phyloP scores from a whole-genome alignment of 2,797 vertebrate species.

The Eulemur coronatus region DNA sequence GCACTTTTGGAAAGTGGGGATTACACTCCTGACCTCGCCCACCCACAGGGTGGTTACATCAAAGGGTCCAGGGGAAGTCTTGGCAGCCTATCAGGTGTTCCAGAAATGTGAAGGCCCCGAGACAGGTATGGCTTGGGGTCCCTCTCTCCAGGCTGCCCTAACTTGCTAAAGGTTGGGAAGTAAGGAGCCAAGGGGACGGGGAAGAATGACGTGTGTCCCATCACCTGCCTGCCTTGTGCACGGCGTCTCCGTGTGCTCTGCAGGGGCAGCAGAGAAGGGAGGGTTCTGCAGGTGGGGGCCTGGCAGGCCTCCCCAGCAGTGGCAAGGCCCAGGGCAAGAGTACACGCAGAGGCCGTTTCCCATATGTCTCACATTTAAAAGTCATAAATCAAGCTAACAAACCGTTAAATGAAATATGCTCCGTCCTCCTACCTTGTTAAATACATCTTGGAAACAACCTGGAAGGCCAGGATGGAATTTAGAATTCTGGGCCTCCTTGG shows the following conservation, averaged over 20 bases:
- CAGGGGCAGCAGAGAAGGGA: background rate
- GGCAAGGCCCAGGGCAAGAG: slow-evolving; percentile 54
- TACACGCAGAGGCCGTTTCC: slow-evolving; percentile 15
- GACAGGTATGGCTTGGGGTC: too few species aligned
- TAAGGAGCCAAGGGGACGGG: background rate
- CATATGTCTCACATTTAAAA: slow-evolving; percentile 75
- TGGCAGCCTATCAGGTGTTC: background rate
- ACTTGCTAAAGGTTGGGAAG: background rate
- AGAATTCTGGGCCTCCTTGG: background rate
- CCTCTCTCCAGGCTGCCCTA: background rate
- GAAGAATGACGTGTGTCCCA: too few species aligned
- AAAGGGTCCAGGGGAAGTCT: background rate
- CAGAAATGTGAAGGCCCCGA: accelerated
- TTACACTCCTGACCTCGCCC: background rate
- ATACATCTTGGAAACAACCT: slow-evolving; percentile 26
- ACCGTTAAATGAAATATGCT: slow-evolving; percentile 79
- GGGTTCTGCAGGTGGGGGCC: background rate
- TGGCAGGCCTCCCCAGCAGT: background rate
- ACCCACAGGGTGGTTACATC: too few species aligned
- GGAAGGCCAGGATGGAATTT: background rate
- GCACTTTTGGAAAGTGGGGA: background rate
- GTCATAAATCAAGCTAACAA: slow-evolving; percentile 79
- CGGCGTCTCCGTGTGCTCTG: background rate
- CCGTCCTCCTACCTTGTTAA: slow-evolving; percentile 71
- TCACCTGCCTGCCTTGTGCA: background rate